Conservation (phyloP, 1,140 invertebrate species). For the Psix sp. region DNA sequence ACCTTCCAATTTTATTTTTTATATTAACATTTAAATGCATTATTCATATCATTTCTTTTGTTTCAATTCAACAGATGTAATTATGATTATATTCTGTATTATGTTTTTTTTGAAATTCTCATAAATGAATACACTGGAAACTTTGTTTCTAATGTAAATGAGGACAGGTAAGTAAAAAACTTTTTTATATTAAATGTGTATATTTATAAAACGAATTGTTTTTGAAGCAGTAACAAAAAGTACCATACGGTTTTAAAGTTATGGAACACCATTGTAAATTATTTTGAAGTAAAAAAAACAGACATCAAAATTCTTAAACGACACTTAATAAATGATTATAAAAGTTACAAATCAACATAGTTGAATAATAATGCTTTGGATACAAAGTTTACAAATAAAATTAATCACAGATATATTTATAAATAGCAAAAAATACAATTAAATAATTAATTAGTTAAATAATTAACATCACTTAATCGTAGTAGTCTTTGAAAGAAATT, state of each 20-base stretch:
- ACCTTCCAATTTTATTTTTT: slow-evolving; percentile 4
- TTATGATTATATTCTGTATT: not conserved
- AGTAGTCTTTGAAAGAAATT: too few relatives aligned
- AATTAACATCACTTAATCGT: too few relatives aligned
- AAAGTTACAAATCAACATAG: slow-evolving; percentile 1
- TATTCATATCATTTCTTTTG: too few relatives aligned
- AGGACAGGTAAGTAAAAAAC: not conserved
- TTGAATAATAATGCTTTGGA: not conserved
- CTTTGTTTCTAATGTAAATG: too few relatives aligned
- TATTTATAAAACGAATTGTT: slow-evolving; percentile 33
- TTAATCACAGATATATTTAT: slow-evolving; percentile 18
- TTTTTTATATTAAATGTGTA: slow-evolving; percentile 35
- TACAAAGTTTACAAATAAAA: not conserved
- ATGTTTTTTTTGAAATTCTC: too few relatives aligned
- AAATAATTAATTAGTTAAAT: too few relatives aligned
- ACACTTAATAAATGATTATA: not conserved
- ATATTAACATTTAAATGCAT: not conserved
- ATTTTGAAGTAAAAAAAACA: slow-evolving; percentile 8
- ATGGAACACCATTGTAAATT: slow-evolving; percentile 6
- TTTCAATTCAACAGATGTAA: too few relatives aligned
- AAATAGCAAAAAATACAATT: too few relatives aligned
- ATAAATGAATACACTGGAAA: too few relatives aligned
- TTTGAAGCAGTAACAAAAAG: slow-evolving; percentile 31
- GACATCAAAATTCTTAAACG: not conserved
- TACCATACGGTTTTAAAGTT: slow-evolving; percentile 19